A percentile compares a stretch with the other conserved stretches of the same genome.
Evolutionary conservation across 2,797 vertebrate species (phyloP).

Genomic region (Okamejei kenojei): DNA sequence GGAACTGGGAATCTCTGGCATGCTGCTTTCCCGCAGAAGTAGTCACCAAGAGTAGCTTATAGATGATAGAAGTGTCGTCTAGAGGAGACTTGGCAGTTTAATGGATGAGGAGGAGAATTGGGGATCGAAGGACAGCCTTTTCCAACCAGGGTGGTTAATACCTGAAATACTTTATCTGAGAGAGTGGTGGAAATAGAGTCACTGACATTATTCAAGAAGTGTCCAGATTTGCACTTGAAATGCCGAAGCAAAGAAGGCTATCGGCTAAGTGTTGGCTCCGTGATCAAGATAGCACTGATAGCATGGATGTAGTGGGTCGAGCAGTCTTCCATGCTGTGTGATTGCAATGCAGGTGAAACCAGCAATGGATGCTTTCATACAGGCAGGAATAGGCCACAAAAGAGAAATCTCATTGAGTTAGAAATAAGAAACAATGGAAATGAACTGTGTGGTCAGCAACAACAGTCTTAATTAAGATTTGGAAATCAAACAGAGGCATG

Average conservation of each 20-base stretch:
- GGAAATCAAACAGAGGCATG: neutral
- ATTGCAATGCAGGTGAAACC: neutral
- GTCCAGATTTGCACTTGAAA: too few species aligned
- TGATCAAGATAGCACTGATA: too few species aligned
- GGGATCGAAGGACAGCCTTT: too few species aligned
- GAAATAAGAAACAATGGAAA: neutral
- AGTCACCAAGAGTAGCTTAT: neutral
- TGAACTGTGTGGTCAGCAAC: neutral
- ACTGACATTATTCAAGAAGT: too few species aligned
- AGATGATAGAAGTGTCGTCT: neutral
- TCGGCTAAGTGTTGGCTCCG: too few species aligned
- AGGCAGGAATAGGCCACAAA: neutral
- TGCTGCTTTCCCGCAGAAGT: neutral
- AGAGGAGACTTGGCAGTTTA: neutral
- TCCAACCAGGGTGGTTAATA: too few species aligned
- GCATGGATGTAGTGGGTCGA: too few species aligned
- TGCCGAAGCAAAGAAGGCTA: too few species aligned
- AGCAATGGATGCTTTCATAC: neutral
- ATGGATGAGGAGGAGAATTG: neutral
- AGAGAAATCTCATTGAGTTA: neutral
- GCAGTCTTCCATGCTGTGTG: too few species aligned
- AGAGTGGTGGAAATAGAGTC: too few species aligned
- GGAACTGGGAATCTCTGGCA: neutral
- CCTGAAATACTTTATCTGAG: too few species aligned
- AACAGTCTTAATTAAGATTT: neutral